These are phyloP conservation scores for Drosophila multiciliata DNA, from an alignment of 2,888 invertebrate species.

Conservation along the genomic window DNA sequence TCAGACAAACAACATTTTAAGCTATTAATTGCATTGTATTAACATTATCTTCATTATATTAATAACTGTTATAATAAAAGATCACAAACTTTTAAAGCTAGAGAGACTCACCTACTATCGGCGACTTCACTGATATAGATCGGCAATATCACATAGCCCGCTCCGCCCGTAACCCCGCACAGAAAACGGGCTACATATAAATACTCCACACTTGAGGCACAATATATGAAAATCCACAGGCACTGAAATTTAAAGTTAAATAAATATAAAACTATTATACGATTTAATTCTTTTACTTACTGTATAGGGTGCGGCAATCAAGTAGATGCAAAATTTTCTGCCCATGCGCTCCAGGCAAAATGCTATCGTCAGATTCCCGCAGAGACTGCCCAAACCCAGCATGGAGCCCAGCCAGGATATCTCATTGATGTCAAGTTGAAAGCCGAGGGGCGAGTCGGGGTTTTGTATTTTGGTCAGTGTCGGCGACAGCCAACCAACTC, in stretches of 20 bases:
- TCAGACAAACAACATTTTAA: too few species aligned
- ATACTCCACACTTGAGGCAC: slow-evolving; percentile 70
- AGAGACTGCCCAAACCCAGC: slow-evolving; percentile 77
- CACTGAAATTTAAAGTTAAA: slow-evolving; percentile 50
- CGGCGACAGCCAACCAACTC: slow-evolving; percentile 83
- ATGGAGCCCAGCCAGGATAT: slow-evolving; percentile 83
- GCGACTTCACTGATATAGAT: slow-evolving; percentile 83
- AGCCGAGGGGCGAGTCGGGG: slow-evolving; percentile 62
- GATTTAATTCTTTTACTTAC: slow-evolving; percentile 51
- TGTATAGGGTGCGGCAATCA: slow-evolving; percentile 78
- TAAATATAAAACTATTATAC: background rate
- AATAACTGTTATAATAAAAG: too few species aligned
- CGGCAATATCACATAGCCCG: slow-evolving; percentile 77
- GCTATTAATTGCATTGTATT: too few species aligned
- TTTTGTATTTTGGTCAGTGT: slow-evolving; percentile 76
- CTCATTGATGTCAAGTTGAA: slow-evolving; percentile 66
- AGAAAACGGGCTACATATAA: slow-evolving; percentile 81
- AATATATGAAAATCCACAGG: slow-evolving; percentile 80
- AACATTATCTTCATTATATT: too few species aligned
- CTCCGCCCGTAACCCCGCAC: slow-evolving; percentile 82
- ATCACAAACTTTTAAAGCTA: background rate
- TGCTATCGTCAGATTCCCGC: slow-evolving; percentile 79
- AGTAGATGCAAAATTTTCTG: slow-evolving; percentile 74
- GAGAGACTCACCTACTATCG: slow-evolving; percentile 71
- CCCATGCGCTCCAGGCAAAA: slow-evolving; percentile 73